Evolutionary conservation across 2,797 vertebrate genomes (phyloP).

Genomic region (Calcarius lapponicus): DNA sequence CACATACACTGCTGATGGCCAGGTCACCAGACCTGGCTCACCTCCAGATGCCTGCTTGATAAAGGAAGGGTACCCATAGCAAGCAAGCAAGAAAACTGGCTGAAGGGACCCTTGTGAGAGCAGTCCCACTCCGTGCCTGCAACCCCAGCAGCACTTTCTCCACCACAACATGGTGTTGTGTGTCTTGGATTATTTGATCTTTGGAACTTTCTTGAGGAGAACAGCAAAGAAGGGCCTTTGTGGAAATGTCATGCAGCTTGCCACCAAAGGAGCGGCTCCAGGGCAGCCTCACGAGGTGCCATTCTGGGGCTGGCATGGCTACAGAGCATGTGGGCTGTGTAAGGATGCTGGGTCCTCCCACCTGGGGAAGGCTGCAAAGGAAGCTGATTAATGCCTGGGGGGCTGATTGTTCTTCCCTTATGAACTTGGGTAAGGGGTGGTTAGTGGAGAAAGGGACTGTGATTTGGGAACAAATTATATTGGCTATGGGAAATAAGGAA

Average conservation of each 20-base stretch:
- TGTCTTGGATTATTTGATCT: neutral
- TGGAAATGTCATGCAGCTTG: neutral
- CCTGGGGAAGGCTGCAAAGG: neutral
- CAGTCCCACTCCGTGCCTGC: neutral
- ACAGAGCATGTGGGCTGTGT: fast-evolving
- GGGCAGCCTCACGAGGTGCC: neutral
- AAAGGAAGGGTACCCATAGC: neutral
- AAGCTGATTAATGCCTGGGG: neutral
- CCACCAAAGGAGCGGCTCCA: fast-evolving
- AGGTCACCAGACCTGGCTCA: neutral
- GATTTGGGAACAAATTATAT: neutral
- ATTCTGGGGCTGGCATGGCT: neutral
- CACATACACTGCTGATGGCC: neutral
- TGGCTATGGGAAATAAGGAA: neutral
- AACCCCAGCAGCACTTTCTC: neutral
- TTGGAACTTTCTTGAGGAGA: neutral
- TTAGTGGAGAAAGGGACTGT: neutral
- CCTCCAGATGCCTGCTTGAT: fast-evolving
- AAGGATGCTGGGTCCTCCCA: neutral
- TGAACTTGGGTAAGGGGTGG: neutral
- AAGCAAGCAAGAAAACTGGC: neutral
- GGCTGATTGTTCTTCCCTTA: neutral
- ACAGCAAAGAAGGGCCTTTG: neutral
- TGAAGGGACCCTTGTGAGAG: neutral
- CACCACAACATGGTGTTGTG: fast-evolving